Percentiles rank a stretch among this genome's conserved stretches.
phyloP scores from a whole-genome alignment of 2,113 vertebrate genomes.

The Scartelaos histophorus region DNA sequence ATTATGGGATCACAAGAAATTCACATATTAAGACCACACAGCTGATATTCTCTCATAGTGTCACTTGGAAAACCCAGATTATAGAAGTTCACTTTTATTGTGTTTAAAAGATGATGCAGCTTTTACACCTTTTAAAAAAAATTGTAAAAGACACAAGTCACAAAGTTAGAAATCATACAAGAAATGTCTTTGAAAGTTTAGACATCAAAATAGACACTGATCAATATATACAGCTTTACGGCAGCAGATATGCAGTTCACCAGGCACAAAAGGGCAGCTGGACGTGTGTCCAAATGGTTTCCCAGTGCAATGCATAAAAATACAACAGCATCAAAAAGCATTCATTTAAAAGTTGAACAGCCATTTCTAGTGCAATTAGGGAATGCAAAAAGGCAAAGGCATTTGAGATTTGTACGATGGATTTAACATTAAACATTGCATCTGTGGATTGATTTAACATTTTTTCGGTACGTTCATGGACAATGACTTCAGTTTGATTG shows the following conservation, averaged over 20 bases:
- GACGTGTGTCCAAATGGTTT: background rate
- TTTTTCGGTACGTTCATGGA: background rate
- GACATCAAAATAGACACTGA: slow-evolving; percentile 54
- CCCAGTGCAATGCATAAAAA: slow-evolving; percentile 15
- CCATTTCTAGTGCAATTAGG: slow-evolving; percentile 31
- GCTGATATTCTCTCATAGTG: too few species aligned
- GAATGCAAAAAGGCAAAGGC: slow-evolving; percentile 14
- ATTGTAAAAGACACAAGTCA: slow-evolving; percentile 59
- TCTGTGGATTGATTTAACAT: background rate
- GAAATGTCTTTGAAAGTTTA: slow-evolving; percentile 49
- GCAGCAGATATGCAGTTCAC: slow-evolving; percentile 59
- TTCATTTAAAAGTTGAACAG: slow-evolving; percentile 6
- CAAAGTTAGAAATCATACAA: slow-evolving; percentile 67
- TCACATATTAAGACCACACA: too few species aligned
- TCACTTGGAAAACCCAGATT: slow-evolving; percentile 20
- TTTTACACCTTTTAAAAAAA: slow-evolving; percentile 51
- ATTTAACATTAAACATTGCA: slow-evolving; percentile 2
- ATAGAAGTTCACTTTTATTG: slow-evolving; percentile 47
- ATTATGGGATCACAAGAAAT: background rate
- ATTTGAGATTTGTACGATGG: background rate
- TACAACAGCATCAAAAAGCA: slow-evolving; percentile 18
- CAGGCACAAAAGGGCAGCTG: slow-evolving; percentile 42
- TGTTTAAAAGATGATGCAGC: slow-evolving; percentile 60
- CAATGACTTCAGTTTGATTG: background rate
- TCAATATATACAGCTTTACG: slow-evolving; percentile 64